Conservation (phyloP, 92 coral and sea anemone species). For the Epizoanthus rinbou region DNA sequence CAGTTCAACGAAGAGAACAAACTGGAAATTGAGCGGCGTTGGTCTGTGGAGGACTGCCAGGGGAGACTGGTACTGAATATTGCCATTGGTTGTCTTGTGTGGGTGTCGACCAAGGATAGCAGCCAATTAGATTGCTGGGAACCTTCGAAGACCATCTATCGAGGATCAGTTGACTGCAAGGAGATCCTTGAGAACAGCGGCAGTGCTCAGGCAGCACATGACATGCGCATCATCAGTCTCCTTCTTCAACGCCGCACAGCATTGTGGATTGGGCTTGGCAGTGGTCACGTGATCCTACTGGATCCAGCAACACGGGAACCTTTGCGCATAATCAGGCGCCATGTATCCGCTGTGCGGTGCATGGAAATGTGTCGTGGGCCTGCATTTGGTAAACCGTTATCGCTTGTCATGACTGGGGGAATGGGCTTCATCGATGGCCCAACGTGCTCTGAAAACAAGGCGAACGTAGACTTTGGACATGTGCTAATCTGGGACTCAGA, state of each 20-base stretch:
- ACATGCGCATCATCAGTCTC: conserved; percentile 79
- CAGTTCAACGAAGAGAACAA: conserved; percentile 44
- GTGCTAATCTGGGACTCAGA: conserved; percentile 96
- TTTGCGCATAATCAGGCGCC: conserved; percentile 79
- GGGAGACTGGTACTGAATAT: conserved; percentile 82
- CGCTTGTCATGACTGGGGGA: conserved; percentile 91
- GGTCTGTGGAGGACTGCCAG: conserved; percentile 66
- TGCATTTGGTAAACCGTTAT: conserved; percentile 61
- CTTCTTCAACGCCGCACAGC: conserved; percentile 68
- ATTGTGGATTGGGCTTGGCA: conserved; percentile 94
- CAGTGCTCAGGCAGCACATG: conserved; percentile 62
- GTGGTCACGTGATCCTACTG: conserved; percentile 86
- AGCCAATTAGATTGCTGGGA: conserved; percentile 85
- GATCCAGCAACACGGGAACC: conserved; percentile 75
- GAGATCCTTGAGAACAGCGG: conserved; percentile 61
- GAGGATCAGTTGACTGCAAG: conserved; percentile 78
- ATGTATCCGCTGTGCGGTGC: conserved; percentile 93
- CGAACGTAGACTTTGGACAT: conserved; percentile 80
- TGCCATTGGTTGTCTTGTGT: conserved; percentile 76
- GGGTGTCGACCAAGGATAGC: conserved; percentile 86
- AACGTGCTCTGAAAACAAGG: conserved; percentile 50
- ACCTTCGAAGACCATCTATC: conserved; percentile 53
- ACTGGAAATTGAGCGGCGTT: conserved; percentile 74
- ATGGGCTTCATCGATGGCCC: conserved; percentile 92
- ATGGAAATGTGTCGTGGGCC: conserved; percentile 72